phyloP scores from a whole-genome alignment of 2,888 invertebrate genomes.

The Cephus sareptanus region DNA sequence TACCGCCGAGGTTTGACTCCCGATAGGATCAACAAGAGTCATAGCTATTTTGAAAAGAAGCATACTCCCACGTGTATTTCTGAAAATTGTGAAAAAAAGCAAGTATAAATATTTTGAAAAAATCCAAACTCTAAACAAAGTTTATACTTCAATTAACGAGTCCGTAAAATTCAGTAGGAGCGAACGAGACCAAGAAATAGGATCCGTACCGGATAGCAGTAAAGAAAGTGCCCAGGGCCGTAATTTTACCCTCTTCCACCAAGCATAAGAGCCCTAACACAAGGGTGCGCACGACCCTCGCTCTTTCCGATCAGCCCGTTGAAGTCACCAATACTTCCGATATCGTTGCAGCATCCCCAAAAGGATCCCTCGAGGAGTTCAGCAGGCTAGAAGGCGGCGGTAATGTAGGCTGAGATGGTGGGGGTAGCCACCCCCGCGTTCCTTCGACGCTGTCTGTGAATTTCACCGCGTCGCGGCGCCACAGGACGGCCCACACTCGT shows the following conservation, averaged over 20 bases:
- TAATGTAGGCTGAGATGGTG: slow-evolving; percentile 27
- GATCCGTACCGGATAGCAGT: neutral
- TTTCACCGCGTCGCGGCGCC: slow-evolving; percentile 57
- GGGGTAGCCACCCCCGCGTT: slow-evolving; percentile 59
- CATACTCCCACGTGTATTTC: neutral
- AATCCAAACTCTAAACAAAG: neutral
- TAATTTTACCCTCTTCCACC: slow-evolving; percentile 2
- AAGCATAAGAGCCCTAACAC: slow-evolving; percentile 10
- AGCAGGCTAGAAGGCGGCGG: neutral
- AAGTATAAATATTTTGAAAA: neutral
- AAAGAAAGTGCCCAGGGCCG: neutral
- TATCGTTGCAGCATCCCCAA: slow-evolving; percentile 39
- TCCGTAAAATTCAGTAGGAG: neutral
- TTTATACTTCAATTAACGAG: neutral
- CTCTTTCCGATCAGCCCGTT: slow-evolving; percentile 65
- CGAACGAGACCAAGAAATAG: neutral
- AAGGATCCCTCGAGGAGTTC: neutral
- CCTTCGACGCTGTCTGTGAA: slow-evolving; percentile 35
- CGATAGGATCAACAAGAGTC: slow-evolving; percentile 39
- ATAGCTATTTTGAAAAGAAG: neutral
- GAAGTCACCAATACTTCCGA: slow-evolving; percentile 66
- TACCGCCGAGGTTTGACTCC: slow-evolving; percentile 49
- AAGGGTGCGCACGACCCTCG: slow-evolving; percentile 18
- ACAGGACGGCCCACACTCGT: slow-evolving; percentile 53
- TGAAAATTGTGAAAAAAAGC: neutral